Evolutionary conservation across 2,888 invertebrate species (phyloP), one percentile per base, ranked within the genome.

Genomic region (Polia nebulosa): DNA sequence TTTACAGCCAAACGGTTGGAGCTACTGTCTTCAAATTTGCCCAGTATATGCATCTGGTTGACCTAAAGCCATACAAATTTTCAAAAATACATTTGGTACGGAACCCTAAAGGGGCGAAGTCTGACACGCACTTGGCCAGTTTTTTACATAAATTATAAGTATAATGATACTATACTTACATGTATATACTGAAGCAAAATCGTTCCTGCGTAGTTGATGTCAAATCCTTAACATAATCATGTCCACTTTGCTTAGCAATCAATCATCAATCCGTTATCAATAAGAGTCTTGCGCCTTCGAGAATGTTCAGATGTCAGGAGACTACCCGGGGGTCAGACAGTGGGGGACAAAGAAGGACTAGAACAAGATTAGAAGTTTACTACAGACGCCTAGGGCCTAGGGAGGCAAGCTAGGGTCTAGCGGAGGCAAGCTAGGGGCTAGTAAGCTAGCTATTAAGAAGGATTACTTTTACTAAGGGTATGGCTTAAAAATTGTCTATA

Each of bases 291-390:
- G 73, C 72, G 74, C 87, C 85, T 87, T 88, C 76, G 83, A 86
- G 82, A 88, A 85, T 85, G 85, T 81, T 85, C 85, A 83, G 81
- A 78, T 84, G 83, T 85, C 85, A 83, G 81, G 76, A 80, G 79
- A 85, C 78, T 85, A 83, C 82, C 83, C 85, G 81, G 84, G 81
- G 83, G 72, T 83, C 81, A 77, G 81, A 84, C 78, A 87, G 83
- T 81, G 83, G 85, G 83, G 76, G 71, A 76, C 71, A 72, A 69
- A 84, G 82, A 78, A 79, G 85, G 85, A 87, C 89, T 89, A 89
- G 85, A 89, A 88, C 84, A 82, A 83, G 85, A 83, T 81, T 51
- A 85, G 83, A 83, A 77, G 61, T 82, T 81, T 75, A 86, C 86
- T 81, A 83, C 58, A 81, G 74, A 77, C 64, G 75, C 74, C 69